These are phyloP conservation scores for Coregonus suidteri DNA, from an alignment of 2,797 vertebrate species.

Conservation along the genomic window DNA sequence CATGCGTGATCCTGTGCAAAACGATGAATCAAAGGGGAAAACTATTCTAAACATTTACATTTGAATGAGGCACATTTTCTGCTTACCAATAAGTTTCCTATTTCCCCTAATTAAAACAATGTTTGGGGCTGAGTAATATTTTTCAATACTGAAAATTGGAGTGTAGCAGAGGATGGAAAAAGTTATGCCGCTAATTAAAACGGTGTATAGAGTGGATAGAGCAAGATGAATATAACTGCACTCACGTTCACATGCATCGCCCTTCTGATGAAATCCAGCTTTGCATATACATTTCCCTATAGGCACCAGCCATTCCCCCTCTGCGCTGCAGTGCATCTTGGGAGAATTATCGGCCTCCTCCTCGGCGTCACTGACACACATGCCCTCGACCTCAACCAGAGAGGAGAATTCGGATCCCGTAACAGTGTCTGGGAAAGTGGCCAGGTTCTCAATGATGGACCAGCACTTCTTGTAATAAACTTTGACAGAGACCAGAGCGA, in stretches of 20 bases:
- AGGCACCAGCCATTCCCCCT: conserved; percentile 98
- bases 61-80: background rate
- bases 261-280: conserved; percentile 98
- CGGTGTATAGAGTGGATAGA: background rate
- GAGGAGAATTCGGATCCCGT: conserved; percentile 99
- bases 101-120: background rate
- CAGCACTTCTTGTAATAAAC: conserved; percentile 99
- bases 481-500: conserved; percentile 97
- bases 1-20: conserved; percentile 13
- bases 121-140: background rate
- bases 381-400: conserved; percentile 95
- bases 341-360: conserved; percentile 97
- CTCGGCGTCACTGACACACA: conserved; percentile 92
- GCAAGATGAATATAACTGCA: conserved; percentile 50
- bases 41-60: conserved; percentile 2
- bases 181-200: background rate
- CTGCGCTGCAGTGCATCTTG: conserved; percentile 98
- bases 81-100: background rate
- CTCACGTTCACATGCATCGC: conserved; percentile 97
- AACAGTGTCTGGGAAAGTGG: conserved; percentile 97
- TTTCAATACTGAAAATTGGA: background rate
- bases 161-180: background rate
- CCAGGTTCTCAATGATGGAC: conserved; percentile 99
- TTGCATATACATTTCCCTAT: conserved; percentile 99
- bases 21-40: conserved; percentile 14